Conservation (phyloP, 2,888 invertebrate genomes). For the Andrena flavipes region DNA sequence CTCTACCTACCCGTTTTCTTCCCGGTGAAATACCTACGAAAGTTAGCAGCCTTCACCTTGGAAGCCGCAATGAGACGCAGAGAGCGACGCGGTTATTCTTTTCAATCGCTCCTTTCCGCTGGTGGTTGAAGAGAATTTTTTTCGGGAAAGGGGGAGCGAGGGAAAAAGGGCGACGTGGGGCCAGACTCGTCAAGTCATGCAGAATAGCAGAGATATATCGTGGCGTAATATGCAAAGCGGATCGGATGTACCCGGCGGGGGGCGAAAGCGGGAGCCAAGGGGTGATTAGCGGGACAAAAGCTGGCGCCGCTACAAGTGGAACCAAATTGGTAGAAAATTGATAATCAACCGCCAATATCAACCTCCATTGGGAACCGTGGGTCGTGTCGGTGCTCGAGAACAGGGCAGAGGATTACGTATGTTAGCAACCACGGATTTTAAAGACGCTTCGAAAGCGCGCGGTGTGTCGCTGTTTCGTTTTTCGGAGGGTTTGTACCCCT, state of each 20-base stretch:
- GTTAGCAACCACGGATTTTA: neutral
- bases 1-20: neutral
- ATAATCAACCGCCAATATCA: conserved; percentile 83
- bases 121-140: conserved; percentile 34
- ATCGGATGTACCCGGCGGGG: conserved; percentile 73
- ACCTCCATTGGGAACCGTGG: conserved; percentile 71
- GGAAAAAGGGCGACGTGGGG: conserved; percentile 60
- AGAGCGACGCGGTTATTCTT: conserved; percentile 25
- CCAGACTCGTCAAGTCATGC: conserved; percentile 66
- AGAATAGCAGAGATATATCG: conserved; percentile 76
- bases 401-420: conserved; percentile 48
- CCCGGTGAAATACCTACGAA: neutral
- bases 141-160: conserved; percentile 25
- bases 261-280: conserved; percentile 80
- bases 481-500: no score
- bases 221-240: conserved; percentile 81
- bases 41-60: no score
- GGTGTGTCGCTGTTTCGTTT: no score
- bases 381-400: conserved; percentile 46
- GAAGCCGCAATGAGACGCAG: neutral
- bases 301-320: conserved; percentile 83
- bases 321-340: conserved; percentile 85
- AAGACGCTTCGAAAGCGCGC: conserved; percentile 40
- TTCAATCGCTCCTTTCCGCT: conserved; percentile 38
- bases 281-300: conserved; percentile 84